Base-by-base conservation (phyloP, 2,113 vertebrate genomes). In the Spea bombifrons region DNA sequence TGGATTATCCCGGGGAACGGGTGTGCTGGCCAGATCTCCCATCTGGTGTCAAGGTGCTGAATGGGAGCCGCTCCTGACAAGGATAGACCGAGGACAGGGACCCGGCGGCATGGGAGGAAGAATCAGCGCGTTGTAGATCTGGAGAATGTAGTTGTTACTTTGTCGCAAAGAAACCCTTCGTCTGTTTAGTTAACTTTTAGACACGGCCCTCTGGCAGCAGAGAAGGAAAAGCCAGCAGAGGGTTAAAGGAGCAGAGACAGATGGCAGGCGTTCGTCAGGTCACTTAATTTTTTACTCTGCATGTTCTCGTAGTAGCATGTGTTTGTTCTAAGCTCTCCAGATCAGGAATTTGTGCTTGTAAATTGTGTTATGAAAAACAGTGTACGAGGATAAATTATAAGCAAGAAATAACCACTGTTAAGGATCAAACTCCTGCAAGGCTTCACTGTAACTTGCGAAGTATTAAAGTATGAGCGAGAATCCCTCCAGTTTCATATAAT, bases 1-100 rank as follows among this genome's bases (percentile, higher is more conserved):
- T 86, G 79, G 86, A 79, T 90, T 87, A 82, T 87, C 88, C 83
- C 84, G 82, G 86, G 86, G 80, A 84, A 1, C 0, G 50, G 55
- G 83, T 77, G 46, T 0, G 30, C 73, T 75, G 86, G 84, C 87
- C 82, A 88, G 84, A 76, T 76, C 45, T 84, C 80, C 78, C 55
- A 77, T 78, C 85, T 88, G 86, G 81, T 85, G 82, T 81, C n/a
- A 50, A 80, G 72, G 67, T 82, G 83, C 76, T 85, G 78, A 80
- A 78, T 75, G 83, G 84, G 80, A 84, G 82, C 16, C 13, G 75
- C 73, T 0, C 0, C 46, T 81, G 78, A 80, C 66, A 30, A 16
- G 50, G 65, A 73, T 72, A 82, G 83, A 82, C 75, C 43, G 75
- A 85, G 84, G 84, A 70, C 82, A 82, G 30, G 71, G 63, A 48